Evolutionary conservation across 2,113 vertebrate genomes (phyloP), one percentile per base, ranked within the genome.

Genomic region (Alexandromys fortis): DNA sequence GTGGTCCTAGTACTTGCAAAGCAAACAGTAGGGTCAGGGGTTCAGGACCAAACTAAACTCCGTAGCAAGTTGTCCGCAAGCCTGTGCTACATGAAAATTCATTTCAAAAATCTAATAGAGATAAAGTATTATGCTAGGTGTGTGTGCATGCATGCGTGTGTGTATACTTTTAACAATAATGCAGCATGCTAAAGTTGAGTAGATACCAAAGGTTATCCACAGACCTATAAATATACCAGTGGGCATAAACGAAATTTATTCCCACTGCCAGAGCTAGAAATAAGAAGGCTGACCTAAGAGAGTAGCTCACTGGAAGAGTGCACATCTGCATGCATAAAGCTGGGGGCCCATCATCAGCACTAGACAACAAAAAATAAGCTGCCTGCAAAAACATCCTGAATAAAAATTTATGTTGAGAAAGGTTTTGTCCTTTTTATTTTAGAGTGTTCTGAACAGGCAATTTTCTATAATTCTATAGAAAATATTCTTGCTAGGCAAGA

Each of bases 381-480:
- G n/a, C 28, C 86, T 45, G 70, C 65, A 65, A 92, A 96, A 63
- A 70, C 11, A 86, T 21, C 16, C 24, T 38, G 24, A 92, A 52
- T 86, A 3, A 58, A 76, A 92, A 88, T 95, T 19, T 78, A 28
- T 55, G 61, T 91, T 90, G n/a, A 94, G 21, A 61, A 93, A 90
- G 35, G n/a, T 30, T 82, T 96, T 73, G 61, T 65, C 49, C 21
- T 49, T 94, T 87, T 90, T 78, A 83, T 55, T 52, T 78, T 49
- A 75, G 12, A 92, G 61, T 94, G 38, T 86, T 79, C 16, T 42
- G 70, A 87, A 70, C n/a, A 4, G 26, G 33, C 14, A 96, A 94
- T 63, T 95, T 94, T 83, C 86, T 61, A 24, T 87, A 52, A 58
- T 76, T 91, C 68, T 91, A 63, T 52, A 92, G 70, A 90, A 90